Percentiles rank a stretch among this genome's conserved stretches.
phyloP scores from a whole-genome alignment of 1,140 invertebrate genomes.

The Cyclina sinensis region DNA sequence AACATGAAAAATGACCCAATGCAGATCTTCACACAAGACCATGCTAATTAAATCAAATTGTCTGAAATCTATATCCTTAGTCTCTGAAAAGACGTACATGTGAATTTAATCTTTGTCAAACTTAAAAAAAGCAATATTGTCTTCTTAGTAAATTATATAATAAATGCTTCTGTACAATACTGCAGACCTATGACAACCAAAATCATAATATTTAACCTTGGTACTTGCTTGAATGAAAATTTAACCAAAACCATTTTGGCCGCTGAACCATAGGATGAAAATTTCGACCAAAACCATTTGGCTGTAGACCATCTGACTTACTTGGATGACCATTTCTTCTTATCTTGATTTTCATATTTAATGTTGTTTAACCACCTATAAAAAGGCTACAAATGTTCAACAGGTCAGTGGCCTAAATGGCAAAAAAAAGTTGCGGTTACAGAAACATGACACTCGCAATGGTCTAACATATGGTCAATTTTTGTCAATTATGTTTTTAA shows the following conservation, averaged over 20 bases:
- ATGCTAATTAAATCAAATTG: neutral
- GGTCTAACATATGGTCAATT: conserved; percentile 23
- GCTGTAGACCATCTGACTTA: neutral
- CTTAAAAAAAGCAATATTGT: too few species aligned
- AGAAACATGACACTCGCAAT: neutral
- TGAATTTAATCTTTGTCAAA: too few species aligned
- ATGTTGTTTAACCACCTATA: neutral
- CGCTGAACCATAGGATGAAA: too few species aligned
- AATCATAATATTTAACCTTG: too few species aligned
- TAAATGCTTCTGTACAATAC: too few species aligned
- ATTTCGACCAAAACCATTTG: too few species aligned
- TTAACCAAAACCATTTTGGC: too few species aligned
- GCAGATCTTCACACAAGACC: neutral
- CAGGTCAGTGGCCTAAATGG: neutral
- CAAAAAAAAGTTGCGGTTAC: neutral
- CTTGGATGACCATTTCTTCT: neutral
- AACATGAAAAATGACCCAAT: conserved; percentile 51
- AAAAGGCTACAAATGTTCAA: neutral
- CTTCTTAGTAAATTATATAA: too few species aligned
- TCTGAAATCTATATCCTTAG: neutral
- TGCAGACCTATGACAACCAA: too few species aligned
- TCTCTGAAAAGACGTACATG: too few species aligned
- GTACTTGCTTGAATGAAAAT: too few species aligned
- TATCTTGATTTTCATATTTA: neutral
- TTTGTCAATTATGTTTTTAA: conserved; percentile 9